A percentile compares a stretch with the other conserved stretches of the same genome.
Conservation (phyloP, 2,113 vertebrate species). For the Falco punctatus region DNA sequence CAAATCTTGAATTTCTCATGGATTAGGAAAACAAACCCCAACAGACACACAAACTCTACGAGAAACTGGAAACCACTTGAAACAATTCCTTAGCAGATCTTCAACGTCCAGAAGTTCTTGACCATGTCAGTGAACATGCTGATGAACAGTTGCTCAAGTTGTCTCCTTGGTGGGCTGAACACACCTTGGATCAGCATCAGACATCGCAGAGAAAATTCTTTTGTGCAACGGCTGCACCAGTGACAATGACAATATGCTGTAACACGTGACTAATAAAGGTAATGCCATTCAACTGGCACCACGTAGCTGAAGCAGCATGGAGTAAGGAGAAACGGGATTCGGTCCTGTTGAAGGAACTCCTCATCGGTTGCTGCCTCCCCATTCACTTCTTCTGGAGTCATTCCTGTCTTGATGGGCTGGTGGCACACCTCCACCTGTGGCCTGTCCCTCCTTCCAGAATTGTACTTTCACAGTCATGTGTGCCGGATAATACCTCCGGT, state of each 20-base stretch:
- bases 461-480: accelerated
- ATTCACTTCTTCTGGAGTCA: accelerated
- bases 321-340: neutral
- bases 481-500: neutral
- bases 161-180: neutral
- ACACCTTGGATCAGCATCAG: neutral
- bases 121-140: accelerated
- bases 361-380: accelerated
- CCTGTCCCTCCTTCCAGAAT: neutral
- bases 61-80: neutral
- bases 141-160: neutral
- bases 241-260: accelerated
- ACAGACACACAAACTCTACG: accelerated
- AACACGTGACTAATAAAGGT: accelerated
- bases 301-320: accelerated
- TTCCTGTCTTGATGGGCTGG: neutral
- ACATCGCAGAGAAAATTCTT: neutral
- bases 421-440: neutral
- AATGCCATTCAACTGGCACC: neutral
- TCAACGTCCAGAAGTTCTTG: neutral
- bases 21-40: neutral
- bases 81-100: neutral
- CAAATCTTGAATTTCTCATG: neutral
- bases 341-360: neutral
- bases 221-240: no score